phyloP scores from a whole-genome alignment of 2,888 invertebrate genomes.

The Lamproptera curius region DNA sequence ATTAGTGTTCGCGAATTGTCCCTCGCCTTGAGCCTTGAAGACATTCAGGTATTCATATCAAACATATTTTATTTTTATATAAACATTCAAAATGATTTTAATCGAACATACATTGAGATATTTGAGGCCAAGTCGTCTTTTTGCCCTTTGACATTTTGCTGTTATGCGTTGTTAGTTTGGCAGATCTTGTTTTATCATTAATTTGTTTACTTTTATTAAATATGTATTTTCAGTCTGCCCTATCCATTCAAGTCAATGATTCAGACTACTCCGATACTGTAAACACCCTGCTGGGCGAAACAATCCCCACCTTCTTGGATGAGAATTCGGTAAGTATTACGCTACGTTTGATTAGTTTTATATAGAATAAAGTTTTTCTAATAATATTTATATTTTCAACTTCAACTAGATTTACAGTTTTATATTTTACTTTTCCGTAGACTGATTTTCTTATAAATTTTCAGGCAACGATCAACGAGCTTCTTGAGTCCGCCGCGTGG shows the following conservation, averaged over 20 bases:
- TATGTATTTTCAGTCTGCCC: slow-evolving; percentile 29
- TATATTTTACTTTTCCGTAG: not conserved
- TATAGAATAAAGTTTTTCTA: not conserved
- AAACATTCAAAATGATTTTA: not conserved
- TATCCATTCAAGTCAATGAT: slow-evolving; percentile 23
- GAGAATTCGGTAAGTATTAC: slow-evolving; percentile 31
- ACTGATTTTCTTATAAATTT: not conserved
- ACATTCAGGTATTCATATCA: slow-evolving; percentile 45
- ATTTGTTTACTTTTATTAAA: not conserved
- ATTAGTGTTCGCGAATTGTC: slow-evolving; percentile 37
- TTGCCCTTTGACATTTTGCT: too few relatives aligned
- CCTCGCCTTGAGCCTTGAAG: slow-evolving; percentile 36
- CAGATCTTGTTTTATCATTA: not conserved
- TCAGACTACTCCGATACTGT: slow-evolving; percentile 24
- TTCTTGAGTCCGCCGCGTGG: slow-evolving; percentile 8
- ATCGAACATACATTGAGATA: too few relatives aligned
- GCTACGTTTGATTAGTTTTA: not conserved
- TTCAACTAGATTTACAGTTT: too few relatives aligned
- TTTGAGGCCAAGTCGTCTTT: too few relatives aligned
- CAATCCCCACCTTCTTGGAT: slow-evolving; percentile 28
- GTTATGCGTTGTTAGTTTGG: too few relatives aligned
- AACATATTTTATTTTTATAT: slow-evolving; percentile 9
- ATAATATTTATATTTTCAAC: too few relatives aligned
- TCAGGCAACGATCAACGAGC: slow-evolving; percentile 5
- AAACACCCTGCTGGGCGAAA: slow-evolving; percentile 27